Evolutionary conservation across 2,113 vertebrate genomes (phyloP), one percentile per base, ranked within the genome.

Genomic region (Himantopus leucocephalus): DNA sequence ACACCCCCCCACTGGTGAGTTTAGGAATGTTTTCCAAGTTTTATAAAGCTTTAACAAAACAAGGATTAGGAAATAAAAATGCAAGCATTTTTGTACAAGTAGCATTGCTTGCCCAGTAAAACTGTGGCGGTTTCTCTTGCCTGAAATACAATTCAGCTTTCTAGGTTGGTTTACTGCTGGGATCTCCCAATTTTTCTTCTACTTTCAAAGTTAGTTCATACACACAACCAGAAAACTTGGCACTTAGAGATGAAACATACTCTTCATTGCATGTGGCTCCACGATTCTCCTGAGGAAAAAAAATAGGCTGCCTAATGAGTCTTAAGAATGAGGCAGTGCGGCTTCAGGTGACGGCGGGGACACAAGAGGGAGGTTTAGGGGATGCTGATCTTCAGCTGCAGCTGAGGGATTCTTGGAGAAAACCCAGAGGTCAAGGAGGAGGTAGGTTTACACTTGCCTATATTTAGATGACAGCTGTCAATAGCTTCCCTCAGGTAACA

Each of bases 251-350:
- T 29, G 16, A 82, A 79, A 80, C 10, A 34, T 23, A 35, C 6
- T 63, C 3, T 45, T 63, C 39, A 29, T 37, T 70, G 10, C 5
- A 8, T 8, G 9, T 34, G 12, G 27, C 4, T 62, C 29, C 79
- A 77, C 27, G 14, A 64, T 64, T 45, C 20, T 70, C 20, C 43
- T 13, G 12, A 45, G 29, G 20, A 2, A 23, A 53, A 70, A 24
- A 20, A 50, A 30, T 1, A 66, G 24, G 12, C 19, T 82, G 14
- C 14, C 15, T 39, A 56, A 43, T 0, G 0, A 22, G 9, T 52
- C 35, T 82, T 48, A 55, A 47, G 29, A 68, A 77, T 8, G 60
- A 73, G 35, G 8, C 7, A 84, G 15, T 29, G 19, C 5, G 53
- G 10, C 35, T 39, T 82, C 35, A 68, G 17, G 12, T 18, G 29